These are phyloP conservation scores for Crax fasciolata DNA, from an alignment of 2,797 vertebrate genomes.

Conservation along the genomic window DNA sequence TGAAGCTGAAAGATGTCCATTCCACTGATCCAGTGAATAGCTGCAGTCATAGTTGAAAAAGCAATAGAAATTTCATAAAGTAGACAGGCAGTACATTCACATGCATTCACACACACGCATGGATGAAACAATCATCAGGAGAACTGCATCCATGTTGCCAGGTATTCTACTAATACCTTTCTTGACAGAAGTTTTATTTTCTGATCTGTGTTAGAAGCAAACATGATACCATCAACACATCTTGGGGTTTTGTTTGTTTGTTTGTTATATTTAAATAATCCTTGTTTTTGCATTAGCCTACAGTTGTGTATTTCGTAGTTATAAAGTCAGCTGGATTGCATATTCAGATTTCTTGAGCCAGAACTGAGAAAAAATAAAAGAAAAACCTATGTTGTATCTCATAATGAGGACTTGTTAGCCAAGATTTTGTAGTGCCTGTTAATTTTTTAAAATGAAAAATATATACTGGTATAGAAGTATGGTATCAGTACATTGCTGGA, in stretches of 20 bases:
- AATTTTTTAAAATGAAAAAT: neutral
- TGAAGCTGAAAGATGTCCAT: constrained; percentile 49
- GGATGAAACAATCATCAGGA: neutral
- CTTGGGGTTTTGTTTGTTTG: neutral
- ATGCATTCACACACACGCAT: neutral
- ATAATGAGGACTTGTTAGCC: neutral
- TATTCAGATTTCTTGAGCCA: neutral
- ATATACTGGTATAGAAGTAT: neutral
- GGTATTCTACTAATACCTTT: neutral
- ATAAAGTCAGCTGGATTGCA: neutral
- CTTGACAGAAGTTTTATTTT: neutral
- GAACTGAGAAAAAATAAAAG: neutral
- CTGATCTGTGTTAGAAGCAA: neutral
- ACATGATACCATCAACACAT: neutral
- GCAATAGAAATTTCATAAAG: constrained; percentile 1
- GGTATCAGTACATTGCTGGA: neutral
- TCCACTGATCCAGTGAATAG: neutral
- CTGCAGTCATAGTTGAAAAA: constrained; percentile 11
- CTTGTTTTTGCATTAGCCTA: neutral
- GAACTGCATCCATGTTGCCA: neutral
- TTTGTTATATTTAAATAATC: neutral
- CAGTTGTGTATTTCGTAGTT: neutral
- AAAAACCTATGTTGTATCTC: neutral
- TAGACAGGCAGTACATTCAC: neutral
- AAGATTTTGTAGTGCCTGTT: neutral